phyloP scores from a whole-genome alignment of 2,888 invertebrate species.

The Leptopilina myrica region DNA sequence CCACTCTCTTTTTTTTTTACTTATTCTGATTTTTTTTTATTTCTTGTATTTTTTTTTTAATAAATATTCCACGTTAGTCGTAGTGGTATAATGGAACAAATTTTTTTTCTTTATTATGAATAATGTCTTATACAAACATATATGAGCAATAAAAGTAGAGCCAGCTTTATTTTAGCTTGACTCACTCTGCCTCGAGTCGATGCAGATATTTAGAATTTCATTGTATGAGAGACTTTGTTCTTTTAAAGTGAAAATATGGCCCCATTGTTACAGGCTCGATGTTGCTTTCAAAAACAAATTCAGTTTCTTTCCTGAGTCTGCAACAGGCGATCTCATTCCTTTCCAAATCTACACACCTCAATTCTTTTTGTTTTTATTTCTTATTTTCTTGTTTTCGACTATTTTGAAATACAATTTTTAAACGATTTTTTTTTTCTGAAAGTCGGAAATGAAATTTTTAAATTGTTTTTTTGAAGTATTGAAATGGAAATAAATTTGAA shows the following conservation, averaged over 20 bases:
- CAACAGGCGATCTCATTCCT: conserved; percentile 63
- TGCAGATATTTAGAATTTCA: conserved; percentile 75
- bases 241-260: conserved; percentile 74
- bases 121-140: conserved; percentile 71
- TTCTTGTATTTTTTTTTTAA: conserved; percentile 43
- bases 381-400: no score
- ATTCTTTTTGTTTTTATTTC: background rate
- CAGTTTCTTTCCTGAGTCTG: conserved; percentile 69
- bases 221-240: conserved; percentile 61
- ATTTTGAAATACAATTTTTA: no score
- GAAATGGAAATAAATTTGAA: no score
- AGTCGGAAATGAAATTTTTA: no score
- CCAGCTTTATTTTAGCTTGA: conserved; percentile 61
- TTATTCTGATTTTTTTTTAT: background rate
- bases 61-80: conserved; percentile 57
- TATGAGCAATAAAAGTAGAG: conserved; percentile 73
- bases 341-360: conserved; percentile 45
- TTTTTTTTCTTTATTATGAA: conserved; percentile 62
- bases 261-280: conserved; percentile 74
- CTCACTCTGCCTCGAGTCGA: conserved; percentile 65
- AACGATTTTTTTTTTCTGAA: no score
- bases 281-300: conserved; percentile 62
- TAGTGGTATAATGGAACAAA: conserved; percentile 63
- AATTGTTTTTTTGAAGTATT: no score
- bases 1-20: background rate